Conservation (phyloP, 2,113 vertebrate species). For the Nesoenas mayeri region DNA sequence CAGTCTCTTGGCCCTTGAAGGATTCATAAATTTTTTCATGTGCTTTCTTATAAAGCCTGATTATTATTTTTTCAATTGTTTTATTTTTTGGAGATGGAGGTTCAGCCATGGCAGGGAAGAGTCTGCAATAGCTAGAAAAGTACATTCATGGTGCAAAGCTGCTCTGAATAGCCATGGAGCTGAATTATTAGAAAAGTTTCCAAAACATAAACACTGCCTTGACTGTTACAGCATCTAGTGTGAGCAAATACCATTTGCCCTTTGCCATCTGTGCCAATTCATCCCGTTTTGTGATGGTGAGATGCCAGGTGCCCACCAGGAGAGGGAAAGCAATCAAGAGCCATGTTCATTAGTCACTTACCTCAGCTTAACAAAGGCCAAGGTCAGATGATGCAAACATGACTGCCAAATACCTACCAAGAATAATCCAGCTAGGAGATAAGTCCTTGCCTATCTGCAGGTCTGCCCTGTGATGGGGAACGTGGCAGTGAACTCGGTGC, state of each 20-base stretch:
- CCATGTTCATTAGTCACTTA: neutral
- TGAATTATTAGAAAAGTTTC: neutral
- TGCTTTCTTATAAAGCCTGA: neutral
- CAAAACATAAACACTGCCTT: neutral
- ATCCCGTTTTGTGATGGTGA: neutral
- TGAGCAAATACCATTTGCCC: neutral
- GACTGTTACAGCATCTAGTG: neutral
- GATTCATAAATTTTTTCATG: neutral
- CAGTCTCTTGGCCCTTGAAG: neutral
- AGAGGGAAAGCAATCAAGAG: neutral
- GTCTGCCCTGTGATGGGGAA: neutral
- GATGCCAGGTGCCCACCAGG: neutral
- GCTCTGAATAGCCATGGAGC: neutral
- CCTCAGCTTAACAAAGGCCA: neutral
- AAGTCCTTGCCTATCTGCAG: neutral
- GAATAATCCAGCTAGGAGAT: neutral
- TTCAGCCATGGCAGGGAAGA: neutral
- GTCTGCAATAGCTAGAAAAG: neutral
- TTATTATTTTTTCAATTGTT: neutral
- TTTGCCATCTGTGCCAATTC: neutral
- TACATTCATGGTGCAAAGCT: neutral
- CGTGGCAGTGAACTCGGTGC: fast-evolving
- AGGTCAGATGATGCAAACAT: neutral
- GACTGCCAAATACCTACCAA: neutral
- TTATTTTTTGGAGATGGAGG: neutral